phyloP scores from a whole-genome alignment of 2,797 vertebrate species.

The Molossus molossus region DNA sequence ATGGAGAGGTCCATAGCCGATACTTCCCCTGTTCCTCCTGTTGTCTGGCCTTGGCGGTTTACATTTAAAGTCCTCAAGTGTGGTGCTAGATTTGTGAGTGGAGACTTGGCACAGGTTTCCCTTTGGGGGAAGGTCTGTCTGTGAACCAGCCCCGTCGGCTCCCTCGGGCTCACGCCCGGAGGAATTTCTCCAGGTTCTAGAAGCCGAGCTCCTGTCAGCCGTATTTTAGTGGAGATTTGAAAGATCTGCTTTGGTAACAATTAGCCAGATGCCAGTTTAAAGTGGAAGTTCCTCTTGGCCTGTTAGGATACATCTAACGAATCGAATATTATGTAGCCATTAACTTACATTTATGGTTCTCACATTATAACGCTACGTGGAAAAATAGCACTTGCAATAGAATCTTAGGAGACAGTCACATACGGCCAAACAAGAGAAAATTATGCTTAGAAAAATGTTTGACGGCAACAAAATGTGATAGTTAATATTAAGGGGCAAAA shows the following conservation, averaged over 20 bases:
- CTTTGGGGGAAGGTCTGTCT: accelerated
- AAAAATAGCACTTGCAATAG: not conserved
- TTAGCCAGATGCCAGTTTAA: not conserved
- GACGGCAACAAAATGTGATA: not conserved
- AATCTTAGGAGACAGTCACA: not conserved
- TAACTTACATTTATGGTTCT: not conserved
- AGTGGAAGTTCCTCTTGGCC: not conserved
- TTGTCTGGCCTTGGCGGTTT: not conserved
- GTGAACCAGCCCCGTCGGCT: accelerated
- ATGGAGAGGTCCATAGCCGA: not conserved
- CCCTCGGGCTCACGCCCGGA: accelerated
- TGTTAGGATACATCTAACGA: too few relatives aligned
- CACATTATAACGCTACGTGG: not conserved
- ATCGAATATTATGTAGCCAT: not conserved
- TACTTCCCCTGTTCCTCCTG: not conserved
- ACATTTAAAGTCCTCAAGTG: accelerated
- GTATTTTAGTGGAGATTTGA: not conserved
- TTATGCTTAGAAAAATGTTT: not conserved
- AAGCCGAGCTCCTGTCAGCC: not conserved
- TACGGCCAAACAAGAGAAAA: not conserved
- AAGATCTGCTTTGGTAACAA: not conserved
- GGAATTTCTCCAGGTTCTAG: not conserved
- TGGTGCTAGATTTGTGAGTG: not conserved
- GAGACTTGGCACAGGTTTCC: accelerated
- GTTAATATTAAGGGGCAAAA: not conserved